phyloP scores from a whole-genome alignment of 2,113 vertebrate genomes.

The Cyprinus carpio region DNA sequence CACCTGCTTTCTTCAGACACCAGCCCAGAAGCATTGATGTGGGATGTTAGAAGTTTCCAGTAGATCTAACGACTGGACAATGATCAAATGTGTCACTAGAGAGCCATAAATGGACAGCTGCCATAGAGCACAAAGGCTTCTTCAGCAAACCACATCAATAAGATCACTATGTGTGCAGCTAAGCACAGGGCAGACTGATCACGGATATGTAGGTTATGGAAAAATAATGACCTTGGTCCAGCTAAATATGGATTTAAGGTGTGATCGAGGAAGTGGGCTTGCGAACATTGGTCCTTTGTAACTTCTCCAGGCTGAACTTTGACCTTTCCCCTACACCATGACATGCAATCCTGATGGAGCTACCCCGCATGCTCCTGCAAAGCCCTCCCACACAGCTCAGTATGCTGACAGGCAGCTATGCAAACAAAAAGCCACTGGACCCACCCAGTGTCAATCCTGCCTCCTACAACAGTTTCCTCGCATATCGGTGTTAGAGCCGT shows the following conservation, averaged over 20 bases:
- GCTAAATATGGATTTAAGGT: conserved; percentile 45
- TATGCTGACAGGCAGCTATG: conserved; percentile 54
- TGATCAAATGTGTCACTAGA: conserved; percentile 38
- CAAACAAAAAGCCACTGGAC: conserved; percentile 56
- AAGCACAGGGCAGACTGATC: neutral
- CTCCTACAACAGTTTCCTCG: conserved; percentile 40
- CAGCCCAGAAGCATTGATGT: conserved; percentile 20
- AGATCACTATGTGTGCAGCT: conserved; percentile 3
- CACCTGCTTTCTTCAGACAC: conserved; percentile 30
- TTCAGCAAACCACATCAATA: conserved; percentile 28
- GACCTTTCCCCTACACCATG: conserved; percentile 49
- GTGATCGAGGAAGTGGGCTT: conserved; percentile 46
- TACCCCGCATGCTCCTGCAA: conserved; percentile 46
- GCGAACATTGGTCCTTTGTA: conserved; percentile 28
- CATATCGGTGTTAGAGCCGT: conserved; percentile 29
- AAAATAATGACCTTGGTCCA: neutral
- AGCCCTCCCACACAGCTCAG: conserved; percentile 52
- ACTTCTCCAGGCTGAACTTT: conserved; percentile 40
- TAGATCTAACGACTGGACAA: conserved; percentile 29
- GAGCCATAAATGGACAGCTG: conserved; percentile 46
- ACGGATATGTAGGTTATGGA: conserved; percentile 21
- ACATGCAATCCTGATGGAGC: conserved; percentile 50
- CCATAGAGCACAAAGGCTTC: conserved; percentile 41
- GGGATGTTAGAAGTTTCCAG: conserved; percentile 39
- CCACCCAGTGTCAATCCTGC: conserved; percentile 51